These are phyloP conservation scores for Calypte anna DNA, from an alignment of 2,113 vertebrate species.

Conservation along the genomic window DNA sequence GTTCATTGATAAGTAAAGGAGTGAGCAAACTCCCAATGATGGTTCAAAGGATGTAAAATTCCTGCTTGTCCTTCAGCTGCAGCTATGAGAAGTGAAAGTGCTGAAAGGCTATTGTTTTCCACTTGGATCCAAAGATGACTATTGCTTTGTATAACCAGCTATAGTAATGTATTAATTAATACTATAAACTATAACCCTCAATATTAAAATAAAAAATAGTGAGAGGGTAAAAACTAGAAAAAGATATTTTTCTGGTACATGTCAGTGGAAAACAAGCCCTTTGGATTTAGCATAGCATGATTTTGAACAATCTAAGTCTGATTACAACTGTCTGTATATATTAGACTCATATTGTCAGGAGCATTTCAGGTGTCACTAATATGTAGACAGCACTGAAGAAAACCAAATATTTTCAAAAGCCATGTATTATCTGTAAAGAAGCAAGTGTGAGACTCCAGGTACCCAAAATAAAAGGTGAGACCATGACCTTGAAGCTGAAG, in stretches of 20 bases:
- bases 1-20: not conserved
- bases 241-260: not conserved
- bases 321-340: not conserved
- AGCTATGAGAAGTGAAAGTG: not conserved
- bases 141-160: not conserved
- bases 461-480: not conserved
- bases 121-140: not conserved
- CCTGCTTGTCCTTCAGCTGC: not conserved
- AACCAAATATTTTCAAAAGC: constrained; percentile 19
- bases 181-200: not conserved
- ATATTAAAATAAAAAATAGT: not conserved
- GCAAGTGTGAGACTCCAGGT: not conserved
- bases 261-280: not conserved
- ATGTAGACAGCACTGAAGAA: not conserved
- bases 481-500: not conserved
- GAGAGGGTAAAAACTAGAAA: not conserved
- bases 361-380: not conserved
- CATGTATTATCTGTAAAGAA: constrained; percentile 5
- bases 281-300: not conserved
- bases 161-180: not conserved
- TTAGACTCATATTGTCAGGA: not conserved
- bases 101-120: not conserved
- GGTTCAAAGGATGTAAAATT: not conserved
- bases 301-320: not conserved
- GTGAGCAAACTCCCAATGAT: not conserved